phyloP scores from a whole-genome alignment of 2,113 vertebrate genomes.

The Apodemus sylvaticus region DNA sequence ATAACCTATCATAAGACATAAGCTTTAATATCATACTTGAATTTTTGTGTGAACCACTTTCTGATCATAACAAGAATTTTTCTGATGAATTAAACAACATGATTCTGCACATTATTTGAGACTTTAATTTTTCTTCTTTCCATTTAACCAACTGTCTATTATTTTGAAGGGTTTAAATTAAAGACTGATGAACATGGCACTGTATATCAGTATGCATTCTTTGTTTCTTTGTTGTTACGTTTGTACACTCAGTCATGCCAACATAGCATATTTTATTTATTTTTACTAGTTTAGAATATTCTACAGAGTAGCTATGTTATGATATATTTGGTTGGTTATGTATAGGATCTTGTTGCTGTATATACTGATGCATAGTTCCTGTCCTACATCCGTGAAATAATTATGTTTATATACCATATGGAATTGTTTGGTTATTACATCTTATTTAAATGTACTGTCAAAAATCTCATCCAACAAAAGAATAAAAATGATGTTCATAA shows the following conservation, averaged over 20 bases:
- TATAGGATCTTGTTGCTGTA: background rate
- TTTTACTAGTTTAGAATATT: background rate
- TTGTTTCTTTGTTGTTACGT: background rate
- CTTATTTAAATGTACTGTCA: background rate
- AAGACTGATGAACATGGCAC: background rate
- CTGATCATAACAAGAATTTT: background rate
- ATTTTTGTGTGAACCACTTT: background rate
- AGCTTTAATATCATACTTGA: background rate
- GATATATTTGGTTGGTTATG: background rate
- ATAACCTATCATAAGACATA: background rate
- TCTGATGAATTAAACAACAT: background rate
- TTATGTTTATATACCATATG: background rate
- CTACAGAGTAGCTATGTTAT: background rate
- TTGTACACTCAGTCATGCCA: background rate
- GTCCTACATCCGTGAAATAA: background rate
- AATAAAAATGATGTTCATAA: background rate
- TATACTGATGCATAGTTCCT: background rate
- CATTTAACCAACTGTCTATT: background rate
- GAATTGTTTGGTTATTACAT: background rate
- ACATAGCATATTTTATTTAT: background rate
- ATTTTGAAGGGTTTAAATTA: background rate
- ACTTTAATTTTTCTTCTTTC: background rate
- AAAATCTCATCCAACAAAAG: background rate
- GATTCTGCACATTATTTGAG: background rate
- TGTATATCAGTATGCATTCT: background rate